Base-by-base conservation (phyloP, 2,113 vertebrate species). In the Strigops habroptila region DNA sequence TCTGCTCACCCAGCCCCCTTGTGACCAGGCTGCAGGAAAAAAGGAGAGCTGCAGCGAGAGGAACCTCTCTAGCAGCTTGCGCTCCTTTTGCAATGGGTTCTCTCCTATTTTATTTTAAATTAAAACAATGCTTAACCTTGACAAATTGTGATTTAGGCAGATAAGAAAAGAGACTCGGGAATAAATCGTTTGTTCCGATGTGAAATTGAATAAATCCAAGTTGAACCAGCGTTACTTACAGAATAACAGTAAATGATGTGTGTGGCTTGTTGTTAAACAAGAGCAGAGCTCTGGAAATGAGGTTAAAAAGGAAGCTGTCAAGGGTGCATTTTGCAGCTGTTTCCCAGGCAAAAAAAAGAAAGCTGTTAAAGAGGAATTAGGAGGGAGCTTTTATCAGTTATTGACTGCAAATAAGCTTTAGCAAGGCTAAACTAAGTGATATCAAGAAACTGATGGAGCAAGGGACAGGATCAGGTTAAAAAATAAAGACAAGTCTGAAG, bases 111-210 rank as follows among this genome's bases (percentile, higher is more conserved):
- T 31, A 18, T 86, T 90, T 83, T 68, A 70, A 96, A 90, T 94
- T 94, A 95, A 96, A 97, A 88, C 89, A 92, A 84, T 55, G 84
- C 79, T 96, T 79, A 96, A 94, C 95, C 86, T 92, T 84, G 86
- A 53, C 96, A 70, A 96, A 90, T 90, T 84, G 73, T 92, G 73
- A 88, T 71, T 93, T 84, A 37, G 65, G 69, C 78, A 79, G 25
- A 8, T 46, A 73, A 74, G 62, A 22, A 93, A 95, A 84, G 5
- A 83, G 93, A 87, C 78, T 76, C 33, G 8, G 79, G 84, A 94
- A 86, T 76, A 86, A 93, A 90, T 67, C 82, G 57, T 43, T 93
- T 64, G 84, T 82, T 97, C 75, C 85, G 85, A 86, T 7, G 9
- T 95, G 96, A 96, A 94, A 93, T 91, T 93, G 95, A 90, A 95